A percentile compares a stretch with the other conserved stretches of the same genome.
These are phyloP conservation scores for Bombus confusus DNA, from an alignment of 1,140 invertebrate species.

Conservation along the genomic window DNA sequence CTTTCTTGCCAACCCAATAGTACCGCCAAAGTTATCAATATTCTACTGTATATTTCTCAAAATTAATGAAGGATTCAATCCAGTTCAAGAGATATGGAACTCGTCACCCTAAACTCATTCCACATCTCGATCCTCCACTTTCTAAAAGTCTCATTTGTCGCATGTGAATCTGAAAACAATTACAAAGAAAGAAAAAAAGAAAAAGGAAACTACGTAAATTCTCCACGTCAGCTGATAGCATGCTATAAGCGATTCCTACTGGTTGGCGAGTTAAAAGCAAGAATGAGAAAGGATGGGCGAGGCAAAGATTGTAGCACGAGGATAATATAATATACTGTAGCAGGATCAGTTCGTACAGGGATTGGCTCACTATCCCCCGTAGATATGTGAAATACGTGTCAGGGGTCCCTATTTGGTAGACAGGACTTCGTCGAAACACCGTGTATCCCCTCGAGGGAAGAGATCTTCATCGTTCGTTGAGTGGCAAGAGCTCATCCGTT, in stretches of 20 bases:
- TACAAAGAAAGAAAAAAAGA: neutral
- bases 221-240: slow-evolving; percentile 13
- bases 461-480: slow-evolving; percentile 71
- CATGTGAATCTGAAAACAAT: neutral
- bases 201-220: neutral
- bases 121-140: neutral
- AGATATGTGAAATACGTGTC: slow-evolving; percentile 65
- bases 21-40: too few relatives aligned
- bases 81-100: too few relatives aligned
- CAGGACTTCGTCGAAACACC: slow-evolving; percentile 54
- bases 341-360: slow-evolving; percentile 31
- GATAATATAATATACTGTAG: slow-evolving; percentile 51
- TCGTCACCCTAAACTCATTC: neutral
- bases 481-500: slow-evolving; percentile 77
- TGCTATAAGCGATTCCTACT: neutral
- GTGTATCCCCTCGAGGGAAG: slow-evolving; percentile 73
- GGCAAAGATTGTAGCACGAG: slow-evolving; percentile 35
- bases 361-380: slow-evolving; percentile 41
- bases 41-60: too few relatives aligned
- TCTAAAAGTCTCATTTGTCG: neutral
- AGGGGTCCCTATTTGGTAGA: slow-evolving; percentile 49
- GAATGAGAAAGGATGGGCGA: slow-evolving; percentile 39
- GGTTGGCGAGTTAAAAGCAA: neutral
- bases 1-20: too few relatives aligned
- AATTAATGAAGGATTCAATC: too few relatives aligned